Conservation (phyloP, 2,113 vertebrate species). For the Egretta garzetta region DNA sequence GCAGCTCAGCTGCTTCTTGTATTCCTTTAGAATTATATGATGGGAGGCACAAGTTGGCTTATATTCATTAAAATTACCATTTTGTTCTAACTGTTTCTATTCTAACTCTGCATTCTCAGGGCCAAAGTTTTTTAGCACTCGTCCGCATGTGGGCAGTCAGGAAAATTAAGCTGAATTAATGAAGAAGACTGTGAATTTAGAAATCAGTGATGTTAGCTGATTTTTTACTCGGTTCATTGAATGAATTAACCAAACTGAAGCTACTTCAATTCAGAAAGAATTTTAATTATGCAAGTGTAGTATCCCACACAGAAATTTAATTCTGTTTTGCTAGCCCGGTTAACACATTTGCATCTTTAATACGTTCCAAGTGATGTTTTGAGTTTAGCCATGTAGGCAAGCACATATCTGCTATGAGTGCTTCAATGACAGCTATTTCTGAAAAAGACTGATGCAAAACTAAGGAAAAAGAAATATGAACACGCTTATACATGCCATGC, state of each 20-base stretch:
- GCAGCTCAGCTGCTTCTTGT: not conserved
- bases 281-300: not conserved
- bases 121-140: not conserved
- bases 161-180: not conserved
- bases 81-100: not conserved
- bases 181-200: not conserved
- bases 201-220: not conserved
- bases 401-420: not conserved
- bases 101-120: not conserved
- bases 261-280: not conserved
- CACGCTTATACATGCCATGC: accelerated
- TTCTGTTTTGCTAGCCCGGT: not conserved
- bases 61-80: not conserved
- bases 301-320: not conserved
- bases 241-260: not conserved
- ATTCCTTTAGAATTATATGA: not conserved
- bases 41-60: not conserved
- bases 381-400: not conserved
- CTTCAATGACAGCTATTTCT: not conserved
- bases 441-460: not conserved
- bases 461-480: not conserved
- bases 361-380: not conserved
- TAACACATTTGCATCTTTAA: not conserved
- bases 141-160: not conserved
- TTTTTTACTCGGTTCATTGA: not conserved